phyloP scores from a whole-genome alignment of 2,113 vertebrate species.

The Clarias batrachus region DNA sequence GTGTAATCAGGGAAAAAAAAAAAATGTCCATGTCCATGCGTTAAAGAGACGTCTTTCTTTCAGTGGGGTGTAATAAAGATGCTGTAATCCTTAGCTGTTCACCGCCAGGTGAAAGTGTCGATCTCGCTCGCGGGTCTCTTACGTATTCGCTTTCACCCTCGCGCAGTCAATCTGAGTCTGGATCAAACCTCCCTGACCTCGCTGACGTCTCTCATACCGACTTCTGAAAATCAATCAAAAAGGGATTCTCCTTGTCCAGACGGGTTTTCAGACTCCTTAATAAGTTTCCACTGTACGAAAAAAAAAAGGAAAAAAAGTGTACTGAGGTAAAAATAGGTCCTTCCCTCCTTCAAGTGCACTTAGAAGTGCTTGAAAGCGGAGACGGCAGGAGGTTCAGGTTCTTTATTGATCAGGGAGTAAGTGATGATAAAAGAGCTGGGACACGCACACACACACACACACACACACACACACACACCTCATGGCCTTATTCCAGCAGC shows the following conservation, averaged over 20 bases:
- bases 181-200: neutral
- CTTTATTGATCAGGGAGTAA: conserved; percentile 43
- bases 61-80: neutral
- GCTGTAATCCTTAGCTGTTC: neutral
- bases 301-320: neutral
- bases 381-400: conserved; percentile 25
- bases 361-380: conserved; percentile 36
- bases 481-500: neutral
- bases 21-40: neutral
- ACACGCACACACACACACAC: conserved; percentile 34
- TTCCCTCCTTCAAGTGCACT: conserved; percentile 10
- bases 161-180: neutral
- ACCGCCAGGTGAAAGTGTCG: neutral
- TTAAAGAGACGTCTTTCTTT: neutral
- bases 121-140: neutral
- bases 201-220: neutral
- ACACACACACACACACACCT: conserved; percentile 30
- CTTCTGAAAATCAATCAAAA: conserved; percentile 9
- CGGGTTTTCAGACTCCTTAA: neutral
- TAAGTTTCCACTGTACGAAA: neutral
- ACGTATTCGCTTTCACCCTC: too few species aligned
- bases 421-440: conserved; percentile 44
- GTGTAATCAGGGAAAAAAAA: too few species aligned
- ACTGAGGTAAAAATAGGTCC: conserved; percentile 1
- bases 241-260: neutral